Evolutionary conservation across 64 coral and sea anemone genomes (phyloP), one percentile per base, ranked within the genome.

Genomic region (Montipora efflorescens): DNA sequence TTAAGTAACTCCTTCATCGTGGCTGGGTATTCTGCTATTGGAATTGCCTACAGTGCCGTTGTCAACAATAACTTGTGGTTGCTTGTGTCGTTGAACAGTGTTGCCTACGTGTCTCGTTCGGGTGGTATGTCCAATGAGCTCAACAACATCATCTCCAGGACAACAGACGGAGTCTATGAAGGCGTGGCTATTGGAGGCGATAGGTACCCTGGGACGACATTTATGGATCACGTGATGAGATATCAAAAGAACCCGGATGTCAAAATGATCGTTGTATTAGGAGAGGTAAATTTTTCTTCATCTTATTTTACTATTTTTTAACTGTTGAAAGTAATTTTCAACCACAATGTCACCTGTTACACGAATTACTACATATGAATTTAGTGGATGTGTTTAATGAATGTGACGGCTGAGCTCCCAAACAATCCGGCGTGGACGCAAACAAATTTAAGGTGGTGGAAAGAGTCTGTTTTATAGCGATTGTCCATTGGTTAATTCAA

Each of bases 121-220:
- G 97, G 97, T 18, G 97, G 97, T 12, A 99, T 99, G 97, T 99
- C 97, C 5, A 99, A 99, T 28, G 97, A 99, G 57, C 73, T 99
- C 51, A 99, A 99, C 92, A 99, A 99, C 89, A 99, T 99, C 92
- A 99, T 99, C 47, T 80, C 97, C 1, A 87, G 97, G 82, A 99
- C 94, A n/a, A 99, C 97, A 1, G 94, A 99, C 66, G 97, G 97
- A 7, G 97, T 99, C 25, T 99, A 90, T 61, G 97, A 99, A 74
- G 97, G 97, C 10, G 92, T 99, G 59, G 97, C 97, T 18, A 99
- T 99, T 84, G 97, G 97, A 7, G 97, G 97, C n/a, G 97, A 99
- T 72, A 96, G 98, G 72, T 99, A 99, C 87, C 98, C 98, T 5
- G 98, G 98, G 5, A 99, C 98, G 19, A 96, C 95, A 7, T 99